Evolutionary conservation across 2,113 vertebrate genomes (phyloP).

Genomic region (Bubalus kerabau): DNA sequence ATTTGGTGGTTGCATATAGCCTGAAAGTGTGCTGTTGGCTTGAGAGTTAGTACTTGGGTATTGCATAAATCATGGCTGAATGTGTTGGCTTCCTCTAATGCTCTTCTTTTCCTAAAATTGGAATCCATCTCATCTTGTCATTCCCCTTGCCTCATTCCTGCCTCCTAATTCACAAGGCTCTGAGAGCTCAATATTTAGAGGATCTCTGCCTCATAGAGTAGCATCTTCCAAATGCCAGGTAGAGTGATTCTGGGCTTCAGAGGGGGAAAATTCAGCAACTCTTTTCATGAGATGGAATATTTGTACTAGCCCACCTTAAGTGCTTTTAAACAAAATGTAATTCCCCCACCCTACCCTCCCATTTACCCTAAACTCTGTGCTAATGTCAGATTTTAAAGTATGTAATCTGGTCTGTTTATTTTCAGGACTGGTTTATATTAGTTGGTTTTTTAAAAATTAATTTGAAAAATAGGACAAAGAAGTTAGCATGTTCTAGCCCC

Average conservation of each 20-base stretch:
- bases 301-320: not conserved
- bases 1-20: slow-evolving; percentile 16
- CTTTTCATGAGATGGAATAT: not conserved
- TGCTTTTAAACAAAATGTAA: not conserved
- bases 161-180: slow-evolving; percentile 15
- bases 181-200: not conserved
- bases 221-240: slow-evolving; percentile 13
- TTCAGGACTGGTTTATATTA: not conserved
- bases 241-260: not conserved
- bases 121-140: not conserved
- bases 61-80: slow-evolving; percentile 62
- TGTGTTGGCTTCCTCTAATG: slow-evolving; percentile 37
- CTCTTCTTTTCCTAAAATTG: not conserved
- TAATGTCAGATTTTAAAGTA: not conserved
- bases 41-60: slow-evolving; percentile 20
- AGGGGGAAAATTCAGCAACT: not conserved
- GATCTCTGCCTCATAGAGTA: not conserved
- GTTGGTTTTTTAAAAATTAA: not conserved
- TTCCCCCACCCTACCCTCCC: not conserved
- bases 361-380: not conserved
- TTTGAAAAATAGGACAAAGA: not conserved
- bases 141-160: not conserved
- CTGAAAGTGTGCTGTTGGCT: slow-evolving; percentile 11
- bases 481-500: not conserved
- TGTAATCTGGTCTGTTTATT: not conserved